Conservation (phyloP, 2,888 invertebrate species). For the Eledona agricola region DNA sequence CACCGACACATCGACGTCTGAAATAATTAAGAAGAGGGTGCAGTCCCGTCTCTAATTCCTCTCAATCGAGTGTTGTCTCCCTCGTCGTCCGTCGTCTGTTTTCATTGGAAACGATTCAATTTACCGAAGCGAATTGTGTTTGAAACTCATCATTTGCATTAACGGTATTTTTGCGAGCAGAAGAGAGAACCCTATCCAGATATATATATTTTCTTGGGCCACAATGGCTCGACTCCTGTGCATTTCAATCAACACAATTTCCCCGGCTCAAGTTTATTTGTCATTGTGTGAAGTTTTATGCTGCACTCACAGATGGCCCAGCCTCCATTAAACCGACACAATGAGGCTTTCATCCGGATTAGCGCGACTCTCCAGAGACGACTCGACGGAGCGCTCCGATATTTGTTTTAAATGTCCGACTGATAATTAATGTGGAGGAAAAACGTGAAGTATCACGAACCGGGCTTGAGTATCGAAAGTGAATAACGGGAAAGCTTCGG, state of each 20-base stretch:
- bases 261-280: conserved; percentile 49
- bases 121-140: conserved; percentile 39
- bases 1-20: conserved; percentile 11
- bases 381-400: too few species aligned
- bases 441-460: too few species aligned
- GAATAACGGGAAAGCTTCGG: conserved; percentile 59
- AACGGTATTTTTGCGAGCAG: conserved; percentile 36
- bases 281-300: conserved; percentile 51
- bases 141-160: conserved; percentile 38
- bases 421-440: conserved; percentile 8
- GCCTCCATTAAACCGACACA: conserved; percentile 53
- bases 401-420: conserved; percentile 41
- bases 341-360: conserved; percentile 56
- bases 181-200: conserved; percentile 22
- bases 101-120: conserved; percentile 39
- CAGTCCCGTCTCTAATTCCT: conserved; percentile 32
- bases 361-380: conserved; percentile 51
- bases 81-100: conserved; percentile 28
- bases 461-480: conserved; percentile 59
- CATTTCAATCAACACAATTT: conserved; percentile 61
- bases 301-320: conserved; percentile 52
- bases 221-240: conserved; percentile 41
- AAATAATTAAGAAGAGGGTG: conserved; percentile 34
- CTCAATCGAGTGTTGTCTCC: conserved; percentile 29
- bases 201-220: conserved; percentile 33